Conservation (phyloP, 1,140 invertebrate species). For the Papilio glaucus region DNA sequence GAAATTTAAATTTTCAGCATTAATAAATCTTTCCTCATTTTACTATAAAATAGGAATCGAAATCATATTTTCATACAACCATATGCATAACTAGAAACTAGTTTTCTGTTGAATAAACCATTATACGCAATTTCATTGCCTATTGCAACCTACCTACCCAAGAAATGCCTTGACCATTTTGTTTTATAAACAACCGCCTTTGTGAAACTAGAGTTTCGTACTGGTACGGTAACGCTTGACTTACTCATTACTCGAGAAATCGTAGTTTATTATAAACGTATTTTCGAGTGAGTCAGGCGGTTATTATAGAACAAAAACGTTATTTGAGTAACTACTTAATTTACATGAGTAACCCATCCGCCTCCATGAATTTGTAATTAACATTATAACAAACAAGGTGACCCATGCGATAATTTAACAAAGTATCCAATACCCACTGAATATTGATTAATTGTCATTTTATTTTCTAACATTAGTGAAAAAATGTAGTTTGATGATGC, state of each 20-base stretch:
- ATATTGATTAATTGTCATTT: too few species aligned
- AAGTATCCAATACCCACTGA: too few species aligned
- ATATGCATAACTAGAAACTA: conserved; percentile 12
- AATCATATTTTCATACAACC: conserved; percentile 15
- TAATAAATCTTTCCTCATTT: neutral
- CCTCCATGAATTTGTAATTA: too few species aligned
- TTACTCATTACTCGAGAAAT: conserved; percentile 54
- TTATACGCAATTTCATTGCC: conserved; percentile 28
- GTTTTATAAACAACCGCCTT: conserved; percentile 78
- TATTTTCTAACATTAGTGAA: too few species aligned
- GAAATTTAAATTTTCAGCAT: conserved; percentile 73
- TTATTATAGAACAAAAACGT: neutral
- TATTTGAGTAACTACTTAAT: neutral
- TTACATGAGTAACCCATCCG: too few species aligned
- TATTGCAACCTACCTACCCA: conserved; percentile 30
- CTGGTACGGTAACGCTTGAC: conserved; percentile 53
- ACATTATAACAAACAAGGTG: too few species aligned
- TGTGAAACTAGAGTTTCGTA: conserved; percentile 55
- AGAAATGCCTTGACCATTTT: conserved; percentile 56
- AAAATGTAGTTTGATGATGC: too few species aligned
- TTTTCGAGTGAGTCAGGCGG: conserved; percentile 8
- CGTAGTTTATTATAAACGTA: conserved; percentile 28
- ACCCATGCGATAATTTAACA: too few species aligned
- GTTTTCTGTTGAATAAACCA: conserved; percentile 28
- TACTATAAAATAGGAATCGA: neutral